Evolutionary conservation across 2,888 invertebrate species (phyloP).

Genomic region (Exocentrus adspersus): DNA sequence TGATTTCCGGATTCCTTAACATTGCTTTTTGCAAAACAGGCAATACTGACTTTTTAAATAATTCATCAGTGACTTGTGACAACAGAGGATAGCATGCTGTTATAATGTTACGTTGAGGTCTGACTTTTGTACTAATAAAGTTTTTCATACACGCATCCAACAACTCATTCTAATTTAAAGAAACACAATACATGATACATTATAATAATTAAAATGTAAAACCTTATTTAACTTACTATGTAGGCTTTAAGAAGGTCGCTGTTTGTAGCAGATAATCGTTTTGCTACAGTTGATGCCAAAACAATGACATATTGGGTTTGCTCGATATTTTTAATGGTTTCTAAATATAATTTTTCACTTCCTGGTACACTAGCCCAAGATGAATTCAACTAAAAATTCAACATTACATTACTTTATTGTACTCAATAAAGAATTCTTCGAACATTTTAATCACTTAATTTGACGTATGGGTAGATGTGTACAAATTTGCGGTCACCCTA

Average conservation of each 20-base stretch:
- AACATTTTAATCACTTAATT: too few relatives aligned
- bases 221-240: slow-evolving; percentile 64
- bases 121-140: slow-evolving; percentile 79
- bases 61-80: slow-evolving; percentile 69
- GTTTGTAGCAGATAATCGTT: slow-evolving; percentile 66
- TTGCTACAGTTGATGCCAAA: slow-evolving; percentile 72
- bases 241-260: slow-evolving; percentile 65
- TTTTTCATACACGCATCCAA: slow-evolving; percentile 80
- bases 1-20: slow-evolving; percentile 93
- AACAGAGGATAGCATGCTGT: slow-evolving; percentile 75
- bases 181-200: background rate
- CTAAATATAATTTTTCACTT: slow-evolving; percentile 59
- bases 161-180: slow-evolving; percentile 67
- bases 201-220: background rate
- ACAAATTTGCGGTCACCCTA: too few relatives aligned
- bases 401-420: background rate
- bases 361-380: slow-evolving; percentile 53
- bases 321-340: slow-evolving; percentile 62
- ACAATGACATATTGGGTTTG: slow-evolving; percentile 68
- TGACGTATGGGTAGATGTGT: too few relatives aligned
- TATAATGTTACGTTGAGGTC: slow-evolving; percentile 77
- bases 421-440: background rate
- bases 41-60: slow-evolving; percentile 78
- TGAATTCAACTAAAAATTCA: slow-evolving; percentile 54
- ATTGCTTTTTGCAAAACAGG: slow-evolving; percentile 92